Evolutionary conservation across 2,113 vertebrate genomes (phyloP).

Genomic region (Xyliphius kryptos): DNA sequence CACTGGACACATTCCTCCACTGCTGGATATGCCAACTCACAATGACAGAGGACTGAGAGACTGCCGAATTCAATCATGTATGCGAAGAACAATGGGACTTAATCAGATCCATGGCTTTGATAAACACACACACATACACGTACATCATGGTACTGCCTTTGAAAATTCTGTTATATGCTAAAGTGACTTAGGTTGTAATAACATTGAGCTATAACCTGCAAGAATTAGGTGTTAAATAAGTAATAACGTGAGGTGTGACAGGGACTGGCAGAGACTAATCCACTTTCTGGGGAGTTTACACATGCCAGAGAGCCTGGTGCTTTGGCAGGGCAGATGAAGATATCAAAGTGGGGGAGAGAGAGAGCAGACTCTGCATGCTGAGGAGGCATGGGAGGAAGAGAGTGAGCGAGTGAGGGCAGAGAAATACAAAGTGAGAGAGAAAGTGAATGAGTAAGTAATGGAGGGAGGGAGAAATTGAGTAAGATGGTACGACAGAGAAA

Average conservation of each 20-base stretch:
- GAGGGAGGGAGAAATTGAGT: slow-evolving; percentile 22
- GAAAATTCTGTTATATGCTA: slow-evolving; percentile 5
- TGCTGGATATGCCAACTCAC: slow-evolving; percentile 18
- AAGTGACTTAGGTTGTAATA: slow-evolving; percentile 22
- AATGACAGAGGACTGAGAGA: slow-evolving; percentile 5
- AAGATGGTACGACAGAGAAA: slow-evolving; percentile 2
- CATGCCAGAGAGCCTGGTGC: slow-evolving; percentile 38
- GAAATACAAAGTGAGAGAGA: slow-evolving; percentile 16
- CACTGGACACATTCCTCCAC: slow-evolving; percentile 24
- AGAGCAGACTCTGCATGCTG: slow-evolving; percentile 29
- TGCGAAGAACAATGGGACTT: slow-evolving; percentile 2
- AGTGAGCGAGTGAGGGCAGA: slow-evolving; percentile 2
- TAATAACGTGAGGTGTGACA: slow-evolving; percentile 16
- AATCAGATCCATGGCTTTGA: slow-evolving; percentile 7
- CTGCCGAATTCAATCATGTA: slow-evolving; percentile 22
- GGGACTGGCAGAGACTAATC: slow-evolving; percentile 19
- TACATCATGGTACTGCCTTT: not conserved
- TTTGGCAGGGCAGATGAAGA: slow-evolving; percentile 43
- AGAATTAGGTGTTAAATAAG: slow-evolving; percentile 35
- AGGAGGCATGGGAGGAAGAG: slow-evolving; percentile 34
- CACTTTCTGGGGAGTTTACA: slow-evolving; percentile 26
- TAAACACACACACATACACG: slow-evolving; percentile 12
- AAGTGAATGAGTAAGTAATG: slow-evolving; percentile 24
- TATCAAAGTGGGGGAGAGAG: slow-evolving; percentile 31
- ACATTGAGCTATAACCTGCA: slow-evolving; percentile 6